Evolutionary conservation across 2,888 invertebrate genomes (phyloP).

Genomic region (Caenorhabditis japonica): DNA sequence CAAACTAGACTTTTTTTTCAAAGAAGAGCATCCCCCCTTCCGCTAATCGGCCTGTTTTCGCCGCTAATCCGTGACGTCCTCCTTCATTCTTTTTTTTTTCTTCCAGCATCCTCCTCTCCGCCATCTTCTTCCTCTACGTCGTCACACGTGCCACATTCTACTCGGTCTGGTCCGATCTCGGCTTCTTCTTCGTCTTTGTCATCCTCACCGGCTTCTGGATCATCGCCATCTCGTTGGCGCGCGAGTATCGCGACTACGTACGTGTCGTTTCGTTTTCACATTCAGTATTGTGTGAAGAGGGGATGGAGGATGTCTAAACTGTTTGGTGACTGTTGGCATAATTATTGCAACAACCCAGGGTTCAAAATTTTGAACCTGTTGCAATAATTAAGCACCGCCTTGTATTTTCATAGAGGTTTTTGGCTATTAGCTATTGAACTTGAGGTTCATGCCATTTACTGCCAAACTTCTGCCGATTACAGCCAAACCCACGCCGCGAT

Average conservation of each 20-base stretch:
- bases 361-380: too few relatives aligned
- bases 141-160: slow-evolving; percentile 56
- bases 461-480: too few relatives aligned
- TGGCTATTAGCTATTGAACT: too few relatives aligned
- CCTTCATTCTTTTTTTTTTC: slow-evolving; percentile 13
- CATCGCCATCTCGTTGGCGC: slow-evolving; percentile 53
- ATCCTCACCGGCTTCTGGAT: slow-evolving; percentile 55
- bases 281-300: slow-evolving; percentile 32
- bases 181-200: slow-evolving; percentile 54
- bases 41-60: too few relatives aligned
- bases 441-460: too few relatives aligned
- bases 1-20: slow-evolving; percentile 8
- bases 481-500: too few relatives aligned
- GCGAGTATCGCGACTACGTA: slow-evolving; percentile 58
- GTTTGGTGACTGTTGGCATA: too few relatives aligned
- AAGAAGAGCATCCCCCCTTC: too few relatives aligned
- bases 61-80: slow-evolving; percentile 4
- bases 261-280: slow-evolving; percentile 47
- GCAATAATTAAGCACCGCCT: too few relatives aligned
- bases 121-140: slow-evolving; percentile 59
- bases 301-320: slow-evolving; percentile 9
- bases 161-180: slow-evolving; percentile 49
- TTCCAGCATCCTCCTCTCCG: slow-evolving; percentile 55
- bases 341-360: too few relatives aligned
- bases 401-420: too few relatives aligned